These are phyloP conservation scores for Desmodus rotundus DNA, from an alignment of 2,113 vertebrate genomes.

Conservation along the genomic window DNA sequence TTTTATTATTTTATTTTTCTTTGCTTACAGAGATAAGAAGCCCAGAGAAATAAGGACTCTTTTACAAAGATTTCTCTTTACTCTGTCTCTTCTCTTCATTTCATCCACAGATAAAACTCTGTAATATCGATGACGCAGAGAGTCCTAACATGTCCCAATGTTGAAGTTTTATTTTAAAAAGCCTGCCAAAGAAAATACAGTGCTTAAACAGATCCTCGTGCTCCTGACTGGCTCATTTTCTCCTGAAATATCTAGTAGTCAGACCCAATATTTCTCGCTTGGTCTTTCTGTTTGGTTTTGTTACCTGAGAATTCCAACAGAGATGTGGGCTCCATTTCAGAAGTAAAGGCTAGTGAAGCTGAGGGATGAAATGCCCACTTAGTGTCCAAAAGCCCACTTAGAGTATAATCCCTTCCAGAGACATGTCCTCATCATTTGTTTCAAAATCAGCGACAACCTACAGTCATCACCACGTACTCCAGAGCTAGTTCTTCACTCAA, in stretches of 20 bases:
- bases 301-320: neutral
- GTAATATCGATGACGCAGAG: neutral
- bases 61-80: neutral
- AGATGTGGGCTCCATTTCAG: neutral
- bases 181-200: neutral
- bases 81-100: neutral
- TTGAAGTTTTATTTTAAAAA: conserved; percentile 7
- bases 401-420: neutral
- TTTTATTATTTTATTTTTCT: neutral
- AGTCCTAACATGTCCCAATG: neutral
- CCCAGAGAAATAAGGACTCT: neutral
- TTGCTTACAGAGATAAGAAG: neutral
- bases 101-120: neutral
- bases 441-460: neutral
- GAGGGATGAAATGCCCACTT: neutral
- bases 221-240: neutral
- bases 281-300: neutral
- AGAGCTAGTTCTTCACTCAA: neutral
- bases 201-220: neutral
- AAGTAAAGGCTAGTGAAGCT: accelerated
- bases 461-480: neutral
- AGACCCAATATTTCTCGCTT: neutral
- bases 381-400: neutral
- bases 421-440: neutral
- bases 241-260: neutral